Percentiles rank a stretch among this genome's conserved stretches.
Evolutionary conservation across 1,140 invertebrate species (phyloP).

Genomic region (Bombus cullumanus): DNA sequence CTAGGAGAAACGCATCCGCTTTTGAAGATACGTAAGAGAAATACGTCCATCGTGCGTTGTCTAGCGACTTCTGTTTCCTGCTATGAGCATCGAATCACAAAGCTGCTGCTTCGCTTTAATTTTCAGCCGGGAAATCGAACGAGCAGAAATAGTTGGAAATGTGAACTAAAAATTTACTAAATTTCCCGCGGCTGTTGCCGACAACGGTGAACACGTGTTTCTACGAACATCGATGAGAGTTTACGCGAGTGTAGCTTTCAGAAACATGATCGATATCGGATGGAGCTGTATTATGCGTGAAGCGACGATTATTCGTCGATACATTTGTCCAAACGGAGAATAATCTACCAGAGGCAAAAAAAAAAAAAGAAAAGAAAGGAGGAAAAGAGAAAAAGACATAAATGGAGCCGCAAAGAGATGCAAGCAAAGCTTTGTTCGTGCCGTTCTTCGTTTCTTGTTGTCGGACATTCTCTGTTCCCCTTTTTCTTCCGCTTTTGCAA

Average conservation of each 20-base stretch:
- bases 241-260: not conserved
- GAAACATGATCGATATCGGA: not conserved
- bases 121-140: not conserved
- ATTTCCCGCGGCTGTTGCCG: not conserved
- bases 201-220: not conserved
- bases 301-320: not conserved
- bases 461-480: not conserved
- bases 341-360: not conserved
- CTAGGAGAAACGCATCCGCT: not conserved
- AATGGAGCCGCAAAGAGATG: not conserved
- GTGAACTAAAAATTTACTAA: slow-evolving; percentile 28
- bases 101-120: not conserved
- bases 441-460: not conserved
- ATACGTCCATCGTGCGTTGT: not conserved
- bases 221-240: not conserved
- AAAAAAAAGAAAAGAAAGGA: not conserved
- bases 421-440: slow-evolving; percentile 5
- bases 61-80: not conserved
- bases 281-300: not conserved
- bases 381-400: not conserved
- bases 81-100: not conserved
- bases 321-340: not conserved
- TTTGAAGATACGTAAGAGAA: too few species aligned
- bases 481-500: not conserved
- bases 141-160: not conserved